Base-by-base conservation (phyloP, 2,797 vertebrate species). In the Sebastes kiyomatsui region DNA sequence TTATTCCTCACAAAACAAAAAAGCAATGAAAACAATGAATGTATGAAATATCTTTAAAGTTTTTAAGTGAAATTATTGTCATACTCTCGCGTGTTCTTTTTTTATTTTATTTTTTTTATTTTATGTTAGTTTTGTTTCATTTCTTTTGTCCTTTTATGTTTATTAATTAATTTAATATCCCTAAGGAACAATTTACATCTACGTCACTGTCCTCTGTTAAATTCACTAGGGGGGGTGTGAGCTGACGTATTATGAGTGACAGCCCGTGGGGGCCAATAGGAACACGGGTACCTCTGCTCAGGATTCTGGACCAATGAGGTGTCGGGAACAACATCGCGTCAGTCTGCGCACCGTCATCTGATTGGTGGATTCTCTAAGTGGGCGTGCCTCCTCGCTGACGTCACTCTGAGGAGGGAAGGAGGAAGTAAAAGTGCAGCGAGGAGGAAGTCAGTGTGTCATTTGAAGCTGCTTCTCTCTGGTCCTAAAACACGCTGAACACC, bases 221-320 rank as follows among this genome's bases (percentile, higher is more conserved):
- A 46, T 46, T 49, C 42, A 49, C 42, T 6, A 0, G 38, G 38
- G 12, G 38, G 14, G 42, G 80, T 6, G 89, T 78, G 82, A 4
- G 0, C 30, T 3, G 64, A 54, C 49, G n/a, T 23, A 5, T 25
- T 1, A 3, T 32, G 72, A 90, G 20, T 87, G 91, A 83, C 86
- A 3, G 33, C 18, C 3, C 0, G 2, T 8, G 1, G 1, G 75
- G 11, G 13, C 95, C 94, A 95, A 95, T 94, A 38, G 82, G 7
- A 88, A 7, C 11, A 5, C 20, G 2, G 3, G 23, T 65, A 67
- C 27, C 87, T 95, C 94, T 84, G 91, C 91, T 94, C 93, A 95
- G 90, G 5, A 9, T 79, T 85, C 1, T 85, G 11, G 9, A 81
- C 96, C 94, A 96, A 96, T 96, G 56, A 88, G 13, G 72, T 16